These are phyloP conservation scores for Brachionus koreanus DNA, from an alignment of 1,140 invertebrate species.

Conservation along the genomic window DNA sequence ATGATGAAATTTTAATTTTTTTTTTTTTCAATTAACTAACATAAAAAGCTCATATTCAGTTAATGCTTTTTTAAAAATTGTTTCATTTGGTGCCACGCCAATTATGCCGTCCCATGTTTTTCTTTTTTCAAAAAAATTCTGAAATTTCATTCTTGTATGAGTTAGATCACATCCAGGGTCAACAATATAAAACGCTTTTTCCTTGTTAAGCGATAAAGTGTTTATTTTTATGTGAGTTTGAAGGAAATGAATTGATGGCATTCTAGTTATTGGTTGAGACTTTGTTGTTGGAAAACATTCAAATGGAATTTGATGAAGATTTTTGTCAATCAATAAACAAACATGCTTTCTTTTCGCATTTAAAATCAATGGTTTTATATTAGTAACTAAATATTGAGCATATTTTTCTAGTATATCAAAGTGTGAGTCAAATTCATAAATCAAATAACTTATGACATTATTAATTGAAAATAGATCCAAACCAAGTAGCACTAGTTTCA, in stretches of 20 bases:
- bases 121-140: conserved; percentile 32
- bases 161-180: conserved; percentile 42
- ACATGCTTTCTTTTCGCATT: conserved; percentile 32
- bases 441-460: background rate
- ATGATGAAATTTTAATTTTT: background rate
- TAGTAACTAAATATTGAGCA: background rate
- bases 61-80: conserved; percentile 15
- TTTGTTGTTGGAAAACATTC: conserved; percentile 21
- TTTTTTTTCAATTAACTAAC: background rate
- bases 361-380: background rate
- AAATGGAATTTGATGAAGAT: conserved; percentile 41
- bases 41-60: conserved; percentile 35
- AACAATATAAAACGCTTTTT: conserved; percentile 43
- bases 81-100: background rate
- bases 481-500: background rate
- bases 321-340: conserved; percentile 41
- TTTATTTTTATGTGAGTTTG: conserved; percentile 40
- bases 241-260: conserved; percentile 43
- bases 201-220: conserved; percentile 12
- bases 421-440: background rate
- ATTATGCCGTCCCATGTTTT: conserved; percentile 42
- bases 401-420: background rate
- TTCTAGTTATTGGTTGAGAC: conserved; percentile 10
- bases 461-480: background rate
- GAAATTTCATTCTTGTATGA: conserved; percentile 37